phyloP scores from a whole-genome alignment of 2,888 invertebrate genomes.

The Blastobasis adustella region DNA sequence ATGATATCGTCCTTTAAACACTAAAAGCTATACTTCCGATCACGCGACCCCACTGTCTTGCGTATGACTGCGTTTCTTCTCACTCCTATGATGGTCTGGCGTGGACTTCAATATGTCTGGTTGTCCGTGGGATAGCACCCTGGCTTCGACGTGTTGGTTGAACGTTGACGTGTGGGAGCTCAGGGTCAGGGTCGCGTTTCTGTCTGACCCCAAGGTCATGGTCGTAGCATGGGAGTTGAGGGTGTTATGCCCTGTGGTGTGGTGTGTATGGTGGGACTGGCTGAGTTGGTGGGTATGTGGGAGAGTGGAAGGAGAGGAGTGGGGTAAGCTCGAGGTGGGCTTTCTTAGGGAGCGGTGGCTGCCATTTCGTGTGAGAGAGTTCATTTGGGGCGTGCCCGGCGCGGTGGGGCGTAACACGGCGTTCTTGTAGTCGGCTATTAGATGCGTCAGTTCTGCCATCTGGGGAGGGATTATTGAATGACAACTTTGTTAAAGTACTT shows the following conservation, averaged over 20 bases:
- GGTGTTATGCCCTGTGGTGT: constrained; percentile 72
- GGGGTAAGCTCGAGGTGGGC: constrained; percentile 49
- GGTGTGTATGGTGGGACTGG: constrained; percentile 41
- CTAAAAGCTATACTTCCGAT: constrained; percentile 22
- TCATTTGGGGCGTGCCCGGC: constrained; percentile 86
- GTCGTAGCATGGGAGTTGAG: constrained; percentile 75
- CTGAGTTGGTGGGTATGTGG: constrained; percentile 42
- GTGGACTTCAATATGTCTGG: constrained; percentile 91
- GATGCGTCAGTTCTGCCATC: constrained; percentile 91
- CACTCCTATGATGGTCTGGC: constrained; percentile 81
- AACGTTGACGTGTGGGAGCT: constrained; percentile 57
- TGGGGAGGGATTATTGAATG: constrained; percentile 31
- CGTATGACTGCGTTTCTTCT: constrained; percentile 56
- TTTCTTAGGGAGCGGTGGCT: constrained; percentile 77
- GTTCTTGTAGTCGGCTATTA: constrained; percentile 97
- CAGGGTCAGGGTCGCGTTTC: constrained; percentile 45
- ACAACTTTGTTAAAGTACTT: too few species aligned
- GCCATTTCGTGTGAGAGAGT: constrained; percentile 83
- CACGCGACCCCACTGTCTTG: constrained; percentile 65
- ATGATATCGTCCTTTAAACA: neutral
- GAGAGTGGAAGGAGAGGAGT: constrained; percentile 59
- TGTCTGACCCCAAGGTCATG: constrained; percentile 54
- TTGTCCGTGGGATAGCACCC: constrained; percentile 73
- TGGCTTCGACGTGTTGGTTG: constrained; percentile 37
- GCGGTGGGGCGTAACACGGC: constrained; percentile 84